Base-by-base conservation (phyloP, 1,140 invertebrate genomes). In the Drosophila fuyamai region DNA sequence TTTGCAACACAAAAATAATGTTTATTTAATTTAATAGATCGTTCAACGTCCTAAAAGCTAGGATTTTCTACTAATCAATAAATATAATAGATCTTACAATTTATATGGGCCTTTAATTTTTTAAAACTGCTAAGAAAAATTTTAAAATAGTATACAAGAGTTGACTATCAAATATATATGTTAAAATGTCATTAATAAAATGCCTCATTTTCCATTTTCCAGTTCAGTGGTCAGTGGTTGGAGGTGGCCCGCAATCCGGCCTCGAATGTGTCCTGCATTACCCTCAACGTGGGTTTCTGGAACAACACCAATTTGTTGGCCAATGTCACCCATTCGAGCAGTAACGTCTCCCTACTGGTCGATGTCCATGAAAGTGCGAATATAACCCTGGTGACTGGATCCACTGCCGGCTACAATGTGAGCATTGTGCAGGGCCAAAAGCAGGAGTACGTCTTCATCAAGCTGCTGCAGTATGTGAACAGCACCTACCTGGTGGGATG, bases 221-320 rank as follows among this genome's bases (percentile, higher is more conserved):
- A 89, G 84, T 59, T 72, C 7, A 1, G 16, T n/a, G 77, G 73
- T 4, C 23, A 0, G 2, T 89, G 84, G 84, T 3, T 35, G 8
- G 80, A 89, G 56, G 13, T 89, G 14, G 70, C 70, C 1, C 84
- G 84, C 38, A 67, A 81, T 53, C 84, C 84, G 0, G 16, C 47
- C 2, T 32, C 40, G 0, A 16, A 27, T 14, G 53, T 47, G 8
- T 12, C 59, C 23, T 89, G 84, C 65, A 40, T 73, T 35, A 12
- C 40, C 2, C 7, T 81, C 5, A 9, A 6, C 2, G 36, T 50
- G 1, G 16, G 7, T 0, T 0, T 72, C 9, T 14, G 23, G 9
- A 9, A 72, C 29, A 65, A 62, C 14, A 54, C 7, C 13, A 72
- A 58, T 9, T 6, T 84, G 18, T 59, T 41, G n/a, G 61, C 84